Evolutionary conservation across 2,113 vertebrate species (phyloP).

Genomic region (Pluvialis apricaria): DNA sequence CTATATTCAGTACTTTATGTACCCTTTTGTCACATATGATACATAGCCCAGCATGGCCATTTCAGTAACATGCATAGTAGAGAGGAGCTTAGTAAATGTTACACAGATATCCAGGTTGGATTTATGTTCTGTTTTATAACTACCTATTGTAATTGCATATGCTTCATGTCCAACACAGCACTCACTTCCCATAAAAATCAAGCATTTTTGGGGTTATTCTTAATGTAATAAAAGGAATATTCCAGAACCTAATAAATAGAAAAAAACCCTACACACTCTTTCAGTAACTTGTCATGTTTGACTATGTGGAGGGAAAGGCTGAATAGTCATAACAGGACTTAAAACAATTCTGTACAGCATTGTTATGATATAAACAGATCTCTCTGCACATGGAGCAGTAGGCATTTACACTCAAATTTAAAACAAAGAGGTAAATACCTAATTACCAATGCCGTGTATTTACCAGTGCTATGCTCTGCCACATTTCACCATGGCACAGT

Average conservation of each 20-base stretch:
- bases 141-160: background rate
- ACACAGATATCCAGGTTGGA: background rate
- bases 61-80: background rate
- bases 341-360: background rate
- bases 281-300: background rate
- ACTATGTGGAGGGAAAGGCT: background rate
- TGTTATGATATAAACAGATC: background rate
- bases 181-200: background rate
- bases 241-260: background rate
- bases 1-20: background rate
- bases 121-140: background rate
- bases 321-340: background rate
- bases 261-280: background rate
- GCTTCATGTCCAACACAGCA: background rate
- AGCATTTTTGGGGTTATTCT: background rate
- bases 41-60: background rate
- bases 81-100: background rate
- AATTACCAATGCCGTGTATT: background rate
- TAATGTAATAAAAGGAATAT: background rate
- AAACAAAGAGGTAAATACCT: background rate
- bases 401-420: background rate
- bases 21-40: background rate
- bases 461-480: background rate
- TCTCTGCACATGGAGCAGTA: background rate
- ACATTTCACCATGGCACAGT: background rate